Conservation (phyloP, 37 sponge, comb jelly and placozoan genomes). For the Mnemiopsis leidyi region DNA sequence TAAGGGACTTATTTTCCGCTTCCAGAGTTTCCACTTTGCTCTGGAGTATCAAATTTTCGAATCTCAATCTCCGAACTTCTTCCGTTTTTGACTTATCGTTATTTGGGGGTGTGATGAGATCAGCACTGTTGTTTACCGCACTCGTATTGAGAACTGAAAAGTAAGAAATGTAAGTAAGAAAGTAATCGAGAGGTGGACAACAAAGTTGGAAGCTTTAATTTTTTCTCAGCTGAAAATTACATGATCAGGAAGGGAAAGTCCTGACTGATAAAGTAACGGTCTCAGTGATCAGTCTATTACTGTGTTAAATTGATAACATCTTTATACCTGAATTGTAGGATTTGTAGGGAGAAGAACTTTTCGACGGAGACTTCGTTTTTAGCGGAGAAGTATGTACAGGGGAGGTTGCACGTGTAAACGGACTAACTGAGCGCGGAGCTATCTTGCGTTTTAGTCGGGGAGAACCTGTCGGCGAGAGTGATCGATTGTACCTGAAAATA, state of each 20-base stretch:
- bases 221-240: too few relatives aligned
- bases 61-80: conserved; percentile 1
- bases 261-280: too few relatives aligned
- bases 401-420: not conserved
- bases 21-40: conserved; percentile 59
- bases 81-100: not conserved
- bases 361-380: not conserved
- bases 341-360: not conserved
- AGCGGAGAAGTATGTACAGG: not conserved
- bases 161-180: too few relatives aligned
- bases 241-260: too few relatives aligned
- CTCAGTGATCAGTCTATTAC: too few relatives aligned
- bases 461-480: conserved; percentile 42
- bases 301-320: not conserved
- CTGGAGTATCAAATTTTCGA: conserved; percentile 57
- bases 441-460: conserved; percentile 52
- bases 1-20: conserved; percentile 50
- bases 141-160: not conserved
- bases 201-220: too few relatives aligned
- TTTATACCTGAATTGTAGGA: not conserved
- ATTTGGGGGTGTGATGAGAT: not conserved
- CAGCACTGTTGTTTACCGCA: not conserved
- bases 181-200: too few relatives aligned
- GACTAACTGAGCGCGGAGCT: not conserved
- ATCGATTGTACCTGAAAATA: conserved; percentile 49